A percentile compares a stretch with the other conserved stretches of the same genome.
Evolutionary conservation across 2,888 invertebrate species (phyloP).

Genomic region (Carpatolechia fugitivella): DNA sequence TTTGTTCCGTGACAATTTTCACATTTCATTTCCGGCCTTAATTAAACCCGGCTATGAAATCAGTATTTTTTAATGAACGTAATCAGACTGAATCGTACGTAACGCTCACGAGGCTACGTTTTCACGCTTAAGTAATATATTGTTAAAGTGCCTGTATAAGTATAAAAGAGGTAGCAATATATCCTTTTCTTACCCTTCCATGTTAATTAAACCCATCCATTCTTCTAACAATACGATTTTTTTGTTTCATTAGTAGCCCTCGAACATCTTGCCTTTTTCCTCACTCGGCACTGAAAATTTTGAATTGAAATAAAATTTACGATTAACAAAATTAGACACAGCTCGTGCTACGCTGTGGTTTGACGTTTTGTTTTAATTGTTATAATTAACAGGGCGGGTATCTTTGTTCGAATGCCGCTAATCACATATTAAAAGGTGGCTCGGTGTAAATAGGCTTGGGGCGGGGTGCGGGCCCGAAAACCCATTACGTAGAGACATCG

Average conservation of each 20-base stretch:
- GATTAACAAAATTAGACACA: no score
- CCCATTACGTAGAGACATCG: conserved; percentile 60
- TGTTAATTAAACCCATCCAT: background rate
- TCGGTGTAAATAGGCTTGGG: conserved; percentile 58
- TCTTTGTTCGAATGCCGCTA: conserved; percentile 27
- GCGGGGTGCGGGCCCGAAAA: conserved; percentile 53
- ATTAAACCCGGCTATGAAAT: conserved; percentile 51
- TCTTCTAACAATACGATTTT: no score
- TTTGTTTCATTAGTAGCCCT: no score
- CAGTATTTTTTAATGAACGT: conserved; percentile 42
- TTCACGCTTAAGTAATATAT: background rate
- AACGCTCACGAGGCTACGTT: background rate
- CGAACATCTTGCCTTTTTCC: no score
- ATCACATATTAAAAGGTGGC: conserved; percentile 38
- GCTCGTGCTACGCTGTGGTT: no score
- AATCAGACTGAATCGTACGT: conserved; percentile 20
- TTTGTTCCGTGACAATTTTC: conserved; percentile 48
- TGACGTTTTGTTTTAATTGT: background rate
- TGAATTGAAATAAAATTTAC: no score
- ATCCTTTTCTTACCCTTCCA: background rate
- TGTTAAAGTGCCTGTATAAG: conserved; percentile 1
- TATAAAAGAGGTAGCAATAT: background rate
- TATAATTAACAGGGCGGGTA: conserved; percentile 10
- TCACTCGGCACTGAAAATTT: no score
- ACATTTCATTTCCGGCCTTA: conserved; percentile 53